These are phyloP conservation scores for Cheiracanthium punctorium DNA, from an alignment of 2,888 invertebrate genomes.

Conservation along the genomic window DNA sequence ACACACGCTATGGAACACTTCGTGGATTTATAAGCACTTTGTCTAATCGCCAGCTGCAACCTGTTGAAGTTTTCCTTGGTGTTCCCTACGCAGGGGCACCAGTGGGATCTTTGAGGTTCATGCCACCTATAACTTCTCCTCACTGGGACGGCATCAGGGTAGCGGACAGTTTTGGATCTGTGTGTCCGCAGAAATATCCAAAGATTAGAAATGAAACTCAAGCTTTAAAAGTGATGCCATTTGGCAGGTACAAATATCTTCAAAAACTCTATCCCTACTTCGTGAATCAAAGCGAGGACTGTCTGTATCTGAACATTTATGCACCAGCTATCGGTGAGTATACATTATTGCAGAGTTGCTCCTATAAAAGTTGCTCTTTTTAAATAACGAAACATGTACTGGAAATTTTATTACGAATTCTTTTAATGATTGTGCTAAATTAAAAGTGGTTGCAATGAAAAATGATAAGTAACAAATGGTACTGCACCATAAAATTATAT, in stretches of 20 bases:
- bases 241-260: conserved; percentile 91
- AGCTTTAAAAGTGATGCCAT: conserved; percentile 90
- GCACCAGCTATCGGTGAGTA: conserved; percentile 93
- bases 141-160: conserved; percentile 85
- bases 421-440: no score
- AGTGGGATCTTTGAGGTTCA: conserved; percentile 90
- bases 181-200: conserved; percentile 84
- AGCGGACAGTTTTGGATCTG: conserved; percentile 85
- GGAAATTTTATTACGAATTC: no score
- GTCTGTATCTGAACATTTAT: conserved; percentile 96
- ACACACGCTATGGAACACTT: conserved; percentile 90
- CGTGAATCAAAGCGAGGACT: conserved; percentile 96
- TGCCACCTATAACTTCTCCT: conserved; percentile 91
- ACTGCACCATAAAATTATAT: no score
- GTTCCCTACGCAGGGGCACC: conserved; percentile 97
- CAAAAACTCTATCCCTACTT: conserved; percentile 88
- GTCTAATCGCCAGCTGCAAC: conserved; percentile 79
- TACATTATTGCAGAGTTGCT: no score
- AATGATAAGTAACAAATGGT: no score
- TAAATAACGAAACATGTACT: no score
- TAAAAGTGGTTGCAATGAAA: no score
- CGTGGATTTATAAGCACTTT: conserved; percentile 79
- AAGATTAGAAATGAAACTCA: conserved; percentile 85
- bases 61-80: conserved; percentile 78
- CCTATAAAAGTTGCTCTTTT: no score